Conservation (phyloP, 2,888 invertebrate species). For the Yponomeuta evonymella region DNA sequence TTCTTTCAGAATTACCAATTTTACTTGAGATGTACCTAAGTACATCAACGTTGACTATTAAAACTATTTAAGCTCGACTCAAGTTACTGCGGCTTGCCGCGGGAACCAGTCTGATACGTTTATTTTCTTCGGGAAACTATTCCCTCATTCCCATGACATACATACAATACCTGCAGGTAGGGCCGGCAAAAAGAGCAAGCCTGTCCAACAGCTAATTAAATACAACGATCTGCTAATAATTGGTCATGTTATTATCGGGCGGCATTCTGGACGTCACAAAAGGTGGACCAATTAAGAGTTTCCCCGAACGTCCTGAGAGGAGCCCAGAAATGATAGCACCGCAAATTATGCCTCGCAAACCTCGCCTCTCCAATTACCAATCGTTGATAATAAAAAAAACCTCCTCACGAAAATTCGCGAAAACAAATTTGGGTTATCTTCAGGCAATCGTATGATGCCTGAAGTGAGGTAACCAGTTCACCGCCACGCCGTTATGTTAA, state of each 20-base stretch:
- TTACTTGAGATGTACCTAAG: background rate
- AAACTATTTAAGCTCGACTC: background rate
- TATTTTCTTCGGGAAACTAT: background rate
- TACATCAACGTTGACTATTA: background rate
- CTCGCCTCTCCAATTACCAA: slow-evolving; percentile 64
- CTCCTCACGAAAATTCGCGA: slow-evolving; percentile 45
- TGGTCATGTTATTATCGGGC: slow-evolving; percentile 65
- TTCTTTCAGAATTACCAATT: background rate
- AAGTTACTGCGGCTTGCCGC: background rate
- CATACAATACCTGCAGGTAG: background rate
- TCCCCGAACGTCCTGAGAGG: slow-evolving; percentile 69
- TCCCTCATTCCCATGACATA: slow-evolving; percentile 3
- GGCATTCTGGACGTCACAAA: slow-evolving; percentile 69
- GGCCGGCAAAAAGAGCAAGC: slow-evolving; percentile 29
- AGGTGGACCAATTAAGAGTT: slow-evolving; percentile 73
- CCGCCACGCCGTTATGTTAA: slow-evolving; percentile 35
- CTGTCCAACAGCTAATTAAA: slow-evolving; percentile 57
- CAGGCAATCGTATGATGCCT: slow-evolving; percentile 32
- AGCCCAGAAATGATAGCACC: slow-evolving; percentile 69
- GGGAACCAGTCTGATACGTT: background rate
- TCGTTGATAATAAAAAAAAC: slow-evolving; percentile 56
- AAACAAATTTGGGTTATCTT: slow-evolving; percentile 68
- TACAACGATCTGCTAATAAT: slow-evolving; percentile 67
- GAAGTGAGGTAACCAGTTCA: slow-evolving; percentile 12
- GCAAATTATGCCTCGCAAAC: slow-evolving; percentile 63